Conservation (phyloP, 2,113 vertebrate species). For the sheep (Ovis aries) region DNA sequence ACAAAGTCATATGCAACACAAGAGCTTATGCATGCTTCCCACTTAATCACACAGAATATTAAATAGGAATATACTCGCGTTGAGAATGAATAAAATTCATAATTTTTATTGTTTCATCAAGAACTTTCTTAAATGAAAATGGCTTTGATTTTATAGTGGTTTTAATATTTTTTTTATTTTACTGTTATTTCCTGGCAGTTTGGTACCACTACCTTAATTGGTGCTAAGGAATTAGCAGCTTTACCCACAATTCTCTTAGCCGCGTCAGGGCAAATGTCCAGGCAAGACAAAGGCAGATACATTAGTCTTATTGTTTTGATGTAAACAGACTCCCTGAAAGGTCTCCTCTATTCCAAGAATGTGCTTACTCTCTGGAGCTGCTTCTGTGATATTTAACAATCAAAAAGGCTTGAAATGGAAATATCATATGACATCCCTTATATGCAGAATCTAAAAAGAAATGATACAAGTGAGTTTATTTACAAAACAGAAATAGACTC, state of each 20-base stretch:
- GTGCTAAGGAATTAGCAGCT: neutral
- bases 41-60: neutral
- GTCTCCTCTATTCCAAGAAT: neutral
- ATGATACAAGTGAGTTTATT: neutral
- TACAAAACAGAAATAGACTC: neutral
- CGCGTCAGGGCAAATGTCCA: neutral
- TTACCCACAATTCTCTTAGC: neutral
- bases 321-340: neutral
- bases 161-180: neutral
- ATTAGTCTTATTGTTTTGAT: neutral
- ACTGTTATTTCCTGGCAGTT: neutral
- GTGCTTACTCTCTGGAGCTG: neutral
- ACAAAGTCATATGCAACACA: neutral
- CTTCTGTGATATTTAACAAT: neutral
- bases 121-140: neutral
- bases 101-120: neutral
- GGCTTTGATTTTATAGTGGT: neutral
- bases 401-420: neutral
- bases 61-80: neutral
- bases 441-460: neutral
- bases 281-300: neutral
- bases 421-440: neutral
- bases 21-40: neutral
- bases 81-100: neutral
- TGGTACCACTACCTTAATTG: neutral